Base-by-base conservation (phyloP, 2,888 invertebrate genomes). In the Aradus depressus region DNA sequence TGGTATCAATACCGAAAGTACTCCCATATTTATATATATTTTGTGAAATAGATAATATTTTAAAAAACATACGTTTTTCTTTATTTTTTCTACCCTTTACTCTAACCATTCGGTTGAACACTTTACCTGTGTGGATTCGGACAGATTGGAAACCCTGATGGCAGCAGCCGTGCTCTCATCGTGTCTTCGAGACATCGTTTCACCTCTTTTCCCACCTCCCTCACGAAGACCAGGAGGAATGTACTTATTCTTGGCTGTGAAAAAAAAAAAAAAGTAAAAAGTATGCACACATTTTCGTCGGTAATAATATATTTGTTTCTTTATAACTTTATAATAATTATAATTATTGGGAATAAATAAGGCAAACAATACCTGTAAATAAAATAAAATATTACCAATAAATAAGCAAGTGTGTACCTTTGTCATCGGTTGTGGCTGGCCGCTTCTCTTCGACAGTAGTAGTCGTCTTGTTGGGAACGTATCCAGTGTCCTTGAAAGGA, bases 71-170 rank as follows among this genome's bases (percentile, higher is more conserved):
- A 28, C 8, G 31, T 28, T 28, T 28, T 28, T 28, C 31, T 28
- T 28, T 10, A 28, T 8, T 28, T 35, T 14, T 5, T 10, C 10
- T 35, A 5, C 6, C 37, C 37, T 14, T 35, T 35, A 10, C 16
- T 35, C 14, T 35, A 5, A 5, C 6, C 6, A 6, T 28, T 10
- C 8, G n/a, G n/a, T 28, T 28, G 31, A 28, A 28, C n/a, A 10
- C n/a, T 28, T 3, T 47, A 49, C 47, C 41, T 83, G 82, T 47
- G 95, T 93, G 57, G 92, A 93, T 68, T 96, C 95, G 3, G 96
- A 93, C 43, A 98, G 74, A 71, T 98, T 98, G 10, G 96, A 93
- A 58, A 98, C 93, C 60, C 97, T 83, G 61, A 98, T 92, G 12
- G 98, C 96, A 26, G 47, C 47, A 2, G 88, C 85, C 45, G 64